Evolutionary conservation across 2,888 invertebrate species (phyloP).

Genomic region (Autographa gamma): DNA sequence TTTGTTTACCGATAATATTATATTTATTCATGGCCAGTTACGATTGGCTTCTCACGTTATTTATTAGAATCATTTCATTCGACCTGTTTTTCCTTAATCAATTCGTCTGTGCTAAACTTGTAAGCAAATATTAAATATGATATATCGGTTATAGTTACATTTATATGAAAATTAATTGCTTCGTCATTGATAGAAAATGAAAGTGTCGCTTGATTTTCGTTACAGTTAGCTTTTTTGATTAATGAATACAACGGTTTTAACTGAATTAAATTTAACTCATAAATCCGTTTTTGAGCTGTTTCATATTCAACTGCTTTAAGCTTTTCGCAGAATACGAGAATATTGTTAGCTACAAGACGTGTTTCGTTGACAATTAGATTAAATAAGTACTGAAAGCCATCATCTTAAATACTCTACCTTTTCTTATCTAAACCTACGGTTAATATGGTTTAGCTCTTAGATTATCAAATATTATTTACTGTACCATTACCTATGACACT

Average conservation of each 20-base stretch:
- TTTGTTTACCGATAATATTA: slow-evolving; percentile 35
- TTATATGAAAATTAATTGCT: slow-evolving; percentile 41
- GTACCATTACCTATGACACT: no score
- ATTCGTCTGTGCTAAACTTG: slow-evolving; percentile 27
- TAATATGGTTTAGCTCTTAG: neutral
- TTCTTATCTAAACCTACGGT: neutral
- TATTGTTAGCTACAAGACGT: neutral
- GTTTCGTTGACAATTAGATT: neutral
- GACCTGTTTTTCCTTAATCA: slow-evolving; percentile 44
- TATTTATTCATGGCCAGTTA: slow-evolving; percentile 39
- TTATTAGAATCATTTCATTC: slow-evolving; percentile 39
- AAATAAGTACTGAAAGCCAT: neutral
- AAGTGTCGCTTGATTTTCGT: slow-evolving; percentile 26
- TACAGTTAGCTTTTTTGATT: neutral
- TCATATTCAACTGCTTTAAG: neutral
- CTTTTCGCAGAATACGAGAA: neutral
- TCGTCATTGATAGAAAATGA: slow-evolving; percentile 40
- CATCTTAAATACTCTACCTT: neutral
- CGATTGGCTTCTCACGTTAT: slow-evolving; percentile 45
- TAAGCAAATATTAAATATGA: slow-evolving; percentile 45
- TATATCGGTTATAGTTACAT: slow-evolving; percentile 28
- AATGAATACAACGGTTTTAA: neutral
- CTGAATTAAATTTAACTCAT: slow-evolving; percentile 1
- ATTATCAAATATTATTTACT: neutral
- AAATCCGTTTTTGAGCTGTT: neutral